phyloP scores from a whole-genome alignment of 2,113 vertebrate species.

The Atherinomorus stipes region DNA sequence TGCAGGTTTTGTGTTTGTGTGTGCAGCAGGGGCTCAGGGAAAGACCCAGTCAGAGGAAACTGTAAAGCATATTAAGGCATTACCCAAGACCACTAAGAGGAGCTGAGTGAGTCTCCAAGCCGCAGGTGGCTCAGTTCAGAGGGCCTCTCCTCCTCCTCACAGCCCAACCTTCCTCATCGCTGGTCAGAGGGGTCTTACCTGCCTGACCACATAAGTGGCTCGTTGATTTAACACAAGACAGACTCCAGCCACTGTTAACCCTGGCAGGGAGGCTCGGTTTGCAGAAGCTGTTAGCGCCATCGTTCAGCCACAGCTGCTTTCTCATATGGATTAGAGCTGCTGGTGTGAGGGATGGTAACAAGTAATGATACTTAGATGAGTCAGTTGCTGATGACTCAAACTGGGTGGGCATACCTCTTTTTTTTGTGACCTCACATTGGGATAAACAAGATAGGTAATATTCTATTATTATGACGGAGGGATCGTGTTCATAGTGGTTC shows the following conservation, averaged over 20 bases:
- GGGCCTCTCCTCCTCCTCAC: slow-evolving; percentile 14
- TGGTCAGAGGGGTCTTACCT: slow-evolving; percentile 68
- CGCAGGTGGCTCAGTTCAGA: slow-evolving; percentile 63
- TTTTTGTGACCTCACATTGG: slow-evolving; percentile 21
- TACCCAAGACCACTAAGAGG: slow-evolving; percentile 74
- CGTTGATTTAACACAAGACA: slow-evolving; percentile 62
- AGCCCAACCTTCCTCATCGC: slow-evolving; percentile 20
- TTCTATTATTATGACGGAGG: slow-evolving; percentile 43
- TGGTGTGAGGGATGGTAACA: slow-evolving; percentile 35
- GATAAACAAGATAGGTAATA: slow-evolving; percentile 16
- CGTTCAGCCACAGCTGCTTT: slow-evolving; percentile 51
- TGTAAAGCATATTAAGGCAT: slow-evolving; percentile 69
- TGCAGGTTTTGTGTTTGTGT: slow-evolving; percentile 23
- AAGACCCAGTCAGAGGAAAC: slow-evolving; percentile 56
- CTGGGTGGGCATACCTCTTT: not conserved
- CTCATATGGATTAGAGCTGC: slow-evolving; percentile 58
- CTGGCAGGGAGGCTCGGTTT: slow-evolving; percentile 26
- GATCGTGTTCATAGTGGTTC: slow-evolving; percentile 32
- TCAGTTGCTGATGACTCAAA: slow-evolving; percentile 27
- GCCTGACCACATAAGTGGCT: slow-evolving; percentile 71
- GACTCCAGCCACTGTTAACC: slow-evolving; percentile 46
- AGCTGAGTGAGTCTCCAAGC: slow-evolving; percentile 70
- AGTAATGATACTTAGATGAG: slow-evolving; percentile 42
- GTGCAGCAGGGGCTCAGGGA: slow-evolving; percentile 27
- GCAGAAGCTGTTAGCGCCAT: slow-evolving; percentile 59